Evolutionary conservation across 2,113 vertebrate genomes (phyloP).

Genomic region (Oreochromis tanganicae): DNA sequence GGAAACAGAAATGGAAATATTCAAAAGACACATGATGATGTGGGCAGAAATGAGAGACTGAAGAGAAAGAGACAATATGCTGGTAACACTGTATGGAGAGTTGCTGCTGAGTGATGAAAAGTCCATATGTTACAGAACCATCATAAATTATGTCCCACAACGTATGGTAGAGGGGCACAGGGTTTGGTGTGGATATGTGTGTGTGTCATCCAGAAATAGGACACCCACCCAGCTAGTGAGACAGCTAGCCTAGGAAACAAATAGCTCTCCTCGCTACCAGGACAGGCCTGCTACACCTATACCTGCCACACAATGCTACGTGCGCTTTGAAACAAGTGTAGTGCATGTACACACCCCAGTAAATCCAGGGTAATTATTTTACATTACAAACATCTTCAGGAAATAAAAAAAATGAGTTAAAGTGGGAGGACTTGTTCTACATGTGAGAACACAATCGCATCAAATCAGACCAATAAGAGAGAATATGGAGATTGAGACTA

Average conservation of each 20-base stretch:
- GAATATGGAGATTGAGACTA: not conserved
- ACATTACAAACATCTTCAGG: not conserved
- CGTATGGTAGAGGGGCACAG: conserved; percentile 51
- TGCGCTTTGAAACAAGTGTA: not conserved
- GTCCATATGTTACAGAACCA: conserved; percentile 65
- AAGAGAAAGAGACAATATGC: not conserved
- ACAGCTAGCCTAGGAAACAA: conserved; percentile 63
- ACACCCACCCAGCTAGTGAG: conserved; percentile 61
- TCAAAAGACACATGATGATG: not conserved
- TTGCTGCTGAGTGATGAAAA: conserved; percentile 72
- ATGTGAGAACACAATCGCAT: not conserved
- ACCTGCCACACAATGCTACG: not conserved
- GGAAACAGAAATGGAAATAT: not conserved
- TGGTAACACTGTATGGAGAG: conserved; percentile 39
- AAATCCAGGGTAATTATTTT: not conserved
- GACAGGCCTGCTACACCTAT: conserved; percentile 40
- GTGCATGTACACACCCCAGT: not conserved
- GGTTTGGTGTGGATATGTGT: conserved; percentile 45
- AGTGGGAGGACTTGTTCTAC: not conserved
- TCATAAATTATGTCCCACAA: conserved; percentile 71
- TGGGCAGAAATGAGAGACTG: not conserved
- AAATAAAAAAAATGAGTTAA: not conserved
- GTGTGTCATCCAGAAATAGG: conserved; percentile 70
- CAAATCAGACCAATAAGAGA: not conserved
- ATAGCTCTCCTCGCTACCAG: conserved; percentile 49